Base-by-base conservation (phyloP, 2,888 invertebrate genomes). In the Rutpela maculata region DNA sequence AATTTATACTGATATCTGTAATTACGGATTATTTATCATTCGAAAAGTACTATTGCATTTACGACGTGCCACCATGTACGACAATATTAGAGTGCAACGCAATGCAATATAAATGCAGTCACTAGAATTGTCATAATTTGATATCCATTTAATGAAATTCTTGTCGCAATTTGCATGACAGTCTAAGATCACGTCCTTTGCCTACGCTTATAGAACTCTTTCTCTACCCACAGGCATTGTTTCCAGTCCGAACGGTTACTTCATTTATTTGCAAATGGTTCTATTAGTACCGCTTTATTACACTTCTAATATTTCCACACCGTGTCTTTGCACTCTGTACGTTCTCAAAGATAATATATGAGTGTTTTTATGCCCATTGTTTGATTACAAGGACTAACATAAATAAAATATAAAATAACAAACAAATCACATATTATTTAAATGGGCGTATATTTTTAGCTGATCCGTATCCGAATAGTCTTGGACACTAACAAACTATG, bases 61-160 rank as follows among this genome's bases (percentile, higher is more conserved):
- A 15, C n/a, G 3, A 50, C 15, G 50, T 17, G 50, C n/a, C 60
- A 60, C n/a, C 60, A 35, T 35, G 62, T 63, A 56, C 2, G 55
- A 31, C 9, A n/a, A 35, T 31, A 59, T 69, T 57, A 69, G 18
- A 69, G 35, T 38, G 59, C 38, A 57, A 67, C 19, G 38, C 67
- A 38, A 57, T 57, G 69, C 69, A 57, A 69, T 69, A 38, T 69
- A 59, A 18, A 68, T 57, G 50, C 59, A 67, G 59, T 69, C 69
- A 17, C 69, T 31, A 59, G 69, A 55, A 57, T 35, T 31, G 57
- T 31, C 69, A 59, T 55, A 69, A 69, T 69, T 59, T 69, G 69
- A 69, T 69, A 69, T 35, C 69, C 69, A 38, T 69, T 69, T 57
- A 69, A 69, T 69, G 17, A 59, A 69, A 69, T 69, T 57, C 57